These are phyloP conservation scores for Chelmon rostratus DNA, from an alignment of 2,797 vertebrate species.

Conservation along the genomic window DNA sequence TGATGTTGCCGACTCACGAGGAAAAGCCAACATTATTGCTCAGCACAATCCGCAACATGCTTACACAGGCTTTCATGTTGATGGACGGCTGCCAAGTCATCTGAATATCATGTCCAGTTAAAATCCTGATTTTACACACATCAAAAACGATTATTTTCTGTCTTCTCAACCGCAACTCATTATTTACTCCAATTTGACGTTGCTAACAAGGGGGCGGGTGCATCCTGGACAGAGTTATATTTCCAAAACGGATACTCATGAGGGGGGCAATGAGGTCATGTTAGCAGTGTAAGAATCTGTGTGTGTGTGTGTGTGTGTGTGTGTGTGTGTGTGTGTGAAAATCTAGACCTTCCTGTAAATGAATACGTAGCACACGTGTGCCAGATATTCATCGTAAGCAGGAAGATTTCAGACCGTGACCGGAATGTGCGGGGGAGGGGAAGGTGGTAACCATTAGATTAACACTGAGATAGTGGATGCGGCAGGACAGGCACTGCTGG, in stretches of 20 bases:
- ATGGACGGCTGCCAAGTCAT: constrained; percentile 64
- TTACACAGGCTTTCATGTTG: constrained; percentile 54
- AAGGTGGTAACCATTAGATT: constrained; percentile 62
- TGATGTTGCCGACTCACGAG: constrained; percentile 64
- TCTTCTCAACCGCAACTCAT: constrained; percentile 54
- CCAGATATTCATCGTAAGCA: constrained; percentile 69
- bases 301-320: constrained; percentile 21
- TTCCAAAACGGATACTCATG: constrained; percentile 33
- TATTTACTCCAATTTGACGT: constrained; percentile 48
- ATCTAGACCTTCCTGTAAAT: constrained; percentile 72
- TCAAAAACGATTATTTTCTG: constrained; percentile 57
- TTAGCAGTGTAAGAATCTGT: constrained; percentile 18
- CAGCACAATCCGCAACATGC: constrained; percentile 67
- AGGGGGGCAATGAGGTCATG: constrained; percentile 62
- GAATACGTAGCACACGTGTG: constrained; percentile 58
- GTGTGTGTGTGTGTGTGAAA: constrained; percentile 46
- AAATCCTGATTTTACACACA: constrained; percentile 64
- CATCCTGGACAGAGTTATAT: constrained; percentile 40
- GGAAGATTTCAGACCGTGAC: constrained; percentile 68
- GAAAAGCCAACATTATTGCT: constrained; percentile 70
- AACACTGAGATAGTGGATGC: constrained; percentile 65
- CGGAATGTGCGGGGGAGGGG: constrained; percentile 41
- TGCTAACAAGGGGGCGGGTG: constrained; percentile 39
- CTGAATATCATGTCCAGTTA: constrained; percentile 67
- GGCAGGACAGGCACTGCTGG: constrained; percentile 54